Evolutionary conservation across 2,888 invertebrate species (phyloP), one percentile per base, ranked within the genome.

Genomic region (Aphrophora alni): DNA sequence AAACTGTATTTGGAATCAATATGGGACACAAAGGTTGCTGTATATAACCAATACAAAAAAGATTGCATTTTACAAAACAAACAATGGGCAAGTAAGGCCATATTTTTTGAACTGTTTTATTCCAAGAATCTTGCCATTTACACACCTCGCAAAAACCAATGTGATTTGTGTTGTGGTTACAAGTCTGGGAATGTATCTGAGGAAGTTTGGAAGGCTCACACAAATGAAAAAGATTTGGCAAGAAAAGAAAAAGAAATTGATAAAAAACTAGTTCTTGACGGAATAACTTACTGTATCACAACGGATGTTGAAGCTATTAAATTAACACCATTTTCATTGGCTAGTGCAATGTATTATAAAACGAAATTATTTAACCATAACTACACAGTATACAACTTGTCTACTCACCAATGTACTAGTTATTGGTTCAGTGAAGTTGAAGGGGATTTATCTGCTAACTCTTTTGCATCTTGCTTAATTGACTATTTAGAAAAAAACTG

Each of bases 81-180:
- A 76, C 33, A 26, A n/a, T 71, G 75, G 28, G 74, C 24, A 71
- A 27, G 73, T 27, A n/a, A 27, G n/a, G 38, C 71, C 24, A 59
- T 38, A 10, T 80, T 82, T 59, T 28, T 38, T 28, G 14, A 38
- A 10, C 69, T 78, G 21, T 77, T 81, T 73, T 59, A 75, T 26
- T 14, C 7, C 26, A 78, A 72, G 59, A 80, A 80, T 38, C 27
- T 81, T 24, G 80, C 26, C 71, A 82, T 75, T 75, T 83, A 24
- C 81, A 83, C 38, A 82, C 83, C 77, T 38, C 83, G 78, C 73
- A 82, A 72, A 72, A 78, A 82, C 70, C 74, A 80, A 14, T 74
- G 80, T 71, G 82, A 82, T 70, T 17, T 51, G 14, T 81, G 80
- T 68, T 78, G 12, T 51, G 33, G 70, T 25, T 77, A 28, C 26